Evolutionary conservation across 1,140 invertebrate genomes (phyloP), one percentile per base, ranked within the genome.

Genomic region (Zaprionus nigranus): DNA sequence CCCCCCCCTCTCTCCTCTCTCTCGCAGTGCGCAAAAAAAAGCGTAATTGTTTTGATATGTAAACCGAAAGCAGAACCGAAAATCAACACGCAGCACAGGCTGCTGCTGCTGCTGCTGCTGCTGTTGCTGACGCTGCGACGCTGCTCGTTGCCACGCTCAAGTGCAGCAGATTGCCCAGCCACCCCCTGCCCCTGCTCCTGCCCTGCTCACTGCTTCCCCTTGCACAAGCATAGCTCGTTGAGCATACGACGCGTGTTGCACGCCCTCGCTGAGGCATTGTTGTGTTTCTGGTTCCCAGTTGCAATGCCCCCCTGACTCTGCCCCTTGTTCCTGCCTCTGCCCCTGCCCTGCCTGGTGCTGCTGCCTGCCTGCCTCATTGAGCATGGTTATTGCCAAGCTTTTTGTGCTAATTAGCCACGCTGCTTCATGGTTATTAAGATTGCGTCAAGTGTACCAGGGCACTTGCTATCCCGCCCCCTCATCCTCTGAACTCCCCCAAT

Each of bases 341-440:
- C 1, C 26, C 26, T 26, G 6, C 26, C 15, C 4, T 34, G 30
- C 30, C 7, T 34, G 30, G 9, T 34, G 30, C 30, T 63, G 40
- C 38, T 63, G 46, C 66, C 40, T 69, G 66, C 69, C 79, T 69
- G 90, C 75, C 84, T 91, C 90, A 91, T 91, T 91, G 90, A 90
- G 87, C 82, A 90, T 91, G 90, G 90, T 90, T 91, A 91, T 91
- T 91, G 85, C 85, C 82, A 80, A 90, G 90, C 90, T 91, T 91
- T 91, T 91, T 91, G 90, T 91, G 90, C 90, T 91, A 91, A 91
- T 91, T 91, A 91, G 90, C 90, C 82, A 91, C 90, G 85, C 85
- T 91, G 85, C 90, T 91, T 91, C 90, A 91, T 91, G 90, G 90
- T 91, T 91, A 91, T 91, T 91, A 91, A 91, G 90, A 91, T 91